Evolutionary conservation across 2,113 vertebrate genomes (phyloP), one percentile per base, ranked within the genome.

Genomic region (Pavo muticus): DNA sequence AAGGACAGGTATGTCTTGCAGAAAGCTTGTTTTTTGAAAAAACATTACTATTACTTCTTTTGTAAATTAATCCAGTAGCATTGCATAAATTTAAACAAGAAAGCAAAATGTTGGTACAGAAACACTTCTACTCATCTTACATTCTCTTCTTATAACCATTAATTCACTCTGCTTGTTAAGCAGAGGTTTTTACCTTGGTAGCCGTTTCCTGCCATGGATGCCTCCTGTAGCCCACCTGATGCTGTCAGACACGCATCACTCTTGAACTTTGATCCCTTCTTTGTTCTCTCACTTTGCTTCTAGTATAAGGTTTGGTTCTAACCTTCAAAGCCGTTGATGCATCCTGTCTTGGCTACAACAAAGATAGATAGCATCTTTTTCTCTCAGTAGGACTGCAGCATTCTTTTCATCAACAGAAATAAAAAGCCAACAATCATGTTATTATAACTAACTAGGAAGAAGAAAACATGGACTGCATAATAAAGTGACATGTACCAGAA

Each of bases 361-460:
- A 56, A 71, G 52, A 95, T 74, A 71, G 52, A 95, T 74, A 90
- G 68, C 68, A 76, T 93, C 78, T 74, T 56, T 76, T 24, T 73
- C n/a, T 92, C 70, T 67, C 47, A 18, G 32, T n/a, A 75, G 60
- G 72, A 73, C 79, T 75, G 40, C 72, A 81, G 65, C 0, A 0
- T 91, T 84, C 84, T 90, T 92, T 95, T 97, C 75, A 95, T 95
- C 82, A 71, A 54, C 47, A 82, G 56, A 80, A 94, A 90, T 94
- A 82, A 93, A 91, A 95, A 94, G 87, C 48, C 64, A 74, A 64
- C 67, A 67, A 4, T 85, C 83, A 39, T 35, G 10, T 39, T 60
- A 35, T 89, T 75, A 79, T 80, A 85, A 70, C 30, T 80, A 85
- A 67, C 27, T 54, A 85, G 78, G 59, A 79, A 76, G 71, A 85